Evolutionary conservation across 1,140 invertebrate genomes (phyloP).

Genomic region (Gonioctena quinquepunctata): DNA sequence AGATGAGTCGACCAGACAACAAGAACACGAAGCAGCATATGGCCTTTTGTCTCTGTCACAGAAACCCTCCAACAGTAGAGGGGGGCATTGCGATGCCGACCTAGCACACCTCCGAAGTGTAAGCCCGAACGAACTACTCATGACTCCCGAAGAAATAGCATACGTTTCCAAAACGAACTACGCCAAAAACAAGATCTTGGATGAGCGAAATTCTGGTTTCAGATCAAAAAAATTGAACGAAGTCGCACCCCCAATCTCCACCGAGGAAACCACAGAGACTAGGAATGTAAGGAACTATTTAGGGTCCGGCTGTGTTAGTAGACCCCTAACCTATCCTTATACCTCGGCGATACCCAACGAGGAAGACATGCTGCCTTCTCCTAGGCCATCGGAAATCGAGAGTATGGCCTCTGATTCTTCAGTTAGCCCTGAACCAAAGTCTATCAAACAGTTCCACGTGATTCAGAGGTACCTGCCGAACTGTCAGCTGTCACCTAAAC

Average conservation of each 20-base stretch:
- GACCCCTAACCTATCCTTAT: conserved; percentile 53
- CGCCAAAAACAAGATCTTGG: conserved; percentile 53
- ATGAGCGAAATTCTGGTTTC: conserved; percentile 34
- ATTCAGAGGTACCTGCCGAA: conserved; percentile 40
- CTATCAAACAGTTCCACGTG: conserved; percentile 44
- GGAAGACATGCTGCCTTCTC: not conserved
- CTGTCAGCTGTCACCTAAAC: not conserved
- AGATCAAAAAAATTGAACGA: conserved; percentile 18
- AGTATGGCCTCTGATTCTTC: conserved; percentile 10
- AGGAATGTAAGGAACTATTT: conserved; percentile 36
- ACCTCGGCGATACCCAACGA: conserved; percentile 27
- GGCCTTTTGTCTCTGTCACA: conserved; percentile 80
- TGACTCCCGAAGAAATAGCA: conserved; percentile 55
- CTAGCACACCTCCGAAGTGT: not conserved
- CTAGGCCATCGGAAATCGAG: conserved; percentile 15
- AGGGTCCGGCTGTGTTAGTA: conserved; percentile 39
- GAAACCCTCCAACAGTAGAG: conserved; percentile 48
- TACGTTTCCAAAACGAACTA: conserved; percentile 51
- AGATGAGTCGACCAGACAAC: conserved; percentile 59
- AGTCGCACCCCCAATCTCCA: not conserved
- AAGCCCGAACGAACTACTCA: conserved; percentile 36
- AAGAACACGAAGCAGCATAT: conserved; percentile 87
- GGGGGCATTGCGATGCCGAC: not conserved
- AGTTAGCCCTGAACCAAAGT: conserved; percentile 30
- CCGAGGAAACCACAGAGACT: conserved; percentile 21